Evolutionary conservation across 2,113 vertebrate species (phyloP).

Genomic region (Peromyscus californicus): DNA sequence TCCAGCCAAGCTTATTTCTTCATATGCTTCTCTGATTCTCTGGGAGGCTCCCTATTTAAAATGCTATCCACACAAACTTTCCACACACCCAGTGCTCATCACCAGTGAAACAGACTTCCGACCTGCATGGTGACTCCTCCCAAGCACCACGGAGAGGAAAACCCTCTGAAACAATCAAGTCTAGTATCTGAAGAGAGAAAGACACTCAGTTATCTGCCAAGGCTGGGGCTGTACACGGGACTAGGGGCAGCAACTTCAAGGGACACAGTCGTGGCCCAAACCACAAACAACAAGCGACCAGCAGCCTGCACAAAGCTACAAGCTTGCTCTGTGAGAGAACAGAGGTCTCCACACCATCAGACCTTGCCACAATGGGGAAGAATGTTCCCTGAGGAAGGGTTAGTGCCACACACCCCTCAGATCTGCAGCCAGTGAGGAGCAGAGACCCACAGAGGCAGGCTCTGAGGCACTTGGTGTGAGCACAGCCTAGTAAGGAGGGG

Average conservation of each 20-base stretch:
- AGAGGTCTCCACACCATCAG: fast-evolving
- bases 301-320: fast-evolving
- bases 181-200: background rate
- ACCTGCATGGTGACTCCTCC: background rate
- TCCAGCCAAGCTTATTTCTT: no score
- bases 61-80: background rate
- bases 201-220: background rate
- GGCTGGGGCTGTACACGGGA: no score
- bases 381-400: background rate
- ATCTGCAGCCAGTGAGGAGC: background rate
- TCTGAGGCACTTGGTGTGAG: background rate
- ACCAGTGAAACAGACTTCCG: background rate
- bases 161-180: background rate
- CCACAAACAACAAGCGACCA: fast-evolving
- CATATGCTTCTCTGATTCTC: background rate
- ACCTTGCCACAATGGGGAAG: fast-evolving
- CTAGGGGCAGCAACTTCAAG: background rate
- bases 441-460: background rate
- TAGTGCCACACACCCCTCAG: fast-evolving
- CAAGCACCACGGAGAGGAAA: background rate
- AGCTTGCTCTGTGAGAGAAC: fast-evolving
- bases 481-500: background rate
- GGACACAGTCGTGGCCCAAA: background rate
- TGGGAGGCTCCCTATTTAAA: background rate
- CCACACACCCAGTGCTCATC: background rate